Conservation (phyloP, 1,140 invertebrate species). For the Whitmania pigra region DNA sequence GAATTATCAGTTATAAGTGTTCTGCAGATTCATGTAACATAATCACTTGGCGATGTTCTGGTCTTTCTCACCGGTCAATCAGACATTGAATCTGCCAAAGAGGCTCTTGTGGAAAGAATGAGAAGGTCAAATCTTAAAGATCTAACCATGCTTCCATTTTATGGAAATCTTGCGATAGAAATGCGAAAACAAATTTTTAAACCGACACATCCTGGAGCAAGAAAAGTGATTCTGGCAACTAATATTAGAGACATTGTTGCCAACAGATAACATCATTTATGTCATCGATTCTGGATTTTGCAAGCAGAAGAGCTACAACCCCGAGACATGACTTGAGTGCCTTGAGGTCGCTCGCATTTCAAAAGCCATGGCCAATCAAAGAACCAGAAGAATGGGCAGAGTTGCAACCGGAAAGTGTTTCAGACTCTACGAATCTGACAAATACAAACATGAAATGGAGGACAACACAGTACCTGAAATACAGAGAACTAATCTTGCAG, state of each 20-base stretch:
- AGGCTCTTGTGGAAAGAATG: constrained; percentile 77
- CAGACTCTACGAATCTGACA: constrained; percentile 75
- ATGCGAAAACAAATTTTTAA: constrained; percentile 97
- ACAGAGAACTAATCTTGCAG: constrained; percentile 40
- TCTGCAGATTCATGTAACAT: constrained; percentile 86
- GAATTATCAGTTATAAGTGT: constrained; percentile 92
- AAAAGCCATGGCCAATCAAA: constrained; percentile 50
- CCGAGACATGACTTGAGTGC: constrained; percentile 93
- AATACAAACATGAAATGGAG: constrained; percentile 92
- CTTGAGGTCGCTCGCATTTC: constrained; percentile 94
- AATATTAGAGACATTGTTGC: constrained; percentile 97
- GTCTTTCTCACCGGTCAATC: constrained; percentile 89
- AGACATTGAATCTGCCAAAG: constrained; percentile 90
- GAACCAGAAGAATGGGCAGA: constrained; percentile 40
- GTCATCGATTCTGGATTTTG: constrained; percentile 98
- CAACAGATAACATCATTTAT: constrained; percentile 97
- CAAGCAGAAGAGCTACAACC: constrained; percentile 98
- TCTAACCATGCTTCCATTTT: constrained; percentile 85
- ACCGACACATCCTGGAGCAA: constrained; percentile 79
- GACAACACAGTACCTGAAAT: constrained; percentile 88
- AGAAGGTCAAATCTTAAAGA: constrained; percentile 80
- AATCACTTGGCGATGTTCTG: constrained; percentile 83
- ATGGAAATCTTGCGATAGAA: constrained; percentile 94
- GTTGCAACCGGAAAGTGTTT: constrained; percentile 78
- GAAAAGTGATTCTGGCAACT: constrained; percentile 87